Conservation (phyloP, 2,113 vertebrate genomes). For the Oxyura jamaicensis region DNA sequence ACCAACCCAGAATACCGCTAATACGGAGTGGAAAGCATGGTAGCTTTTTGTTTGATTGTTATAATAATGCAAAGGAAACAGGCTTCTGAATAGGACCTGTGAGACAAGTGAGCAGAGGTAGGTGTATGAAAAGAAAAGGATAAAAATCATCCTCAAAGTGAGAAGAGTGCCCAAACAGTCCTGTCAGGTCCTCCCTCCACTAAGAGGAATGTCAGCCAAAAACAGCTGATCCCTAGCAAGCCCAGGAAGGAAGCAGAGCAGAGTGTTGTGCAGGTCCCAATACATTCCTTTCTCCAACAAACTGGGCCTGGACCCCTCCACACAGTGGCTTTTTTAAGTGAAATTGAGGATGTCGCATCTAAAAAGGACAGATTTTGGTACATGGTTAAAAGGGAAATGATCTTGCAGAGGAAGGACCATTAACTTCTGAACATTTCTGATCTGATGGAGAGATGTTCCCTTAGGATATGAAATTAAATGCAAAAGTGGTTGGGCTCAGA, state of each 20-base stretch:
- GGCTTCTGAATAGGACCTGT: not conserved
- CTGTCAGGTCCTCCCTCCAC: not conserved
- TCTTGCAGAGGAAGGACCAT: not conserved
- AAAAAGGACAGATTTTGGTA: not conserved
- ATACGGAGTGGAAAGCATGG: not conserved
- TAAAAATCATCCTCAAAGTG: not conserved
- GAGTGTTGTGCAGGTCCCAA: not conserved
- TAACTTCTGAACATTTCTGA: not conserved
- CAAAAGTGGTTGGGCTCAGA: not conserved
- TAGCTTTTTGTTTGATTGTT: no score
- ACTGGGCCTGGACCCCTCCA: not conserved
- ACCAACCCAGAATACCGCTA: not conserved
- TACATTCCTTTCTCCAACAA: not conserved
- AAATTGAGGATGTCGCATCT: not conserved
- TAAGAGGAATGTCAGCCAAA: rapidly evolving
- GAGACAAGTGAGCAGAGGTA: not conserved
- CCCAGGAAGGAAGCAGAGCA: rapidly evolving
- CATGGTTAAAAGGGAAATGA: not conserved
- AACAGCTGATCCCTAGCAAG: not conserved
- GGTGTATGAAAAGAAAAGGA: not conserved
- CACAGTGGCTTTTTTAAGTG: not conserved
- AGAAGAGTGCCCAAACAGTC: not conserved
- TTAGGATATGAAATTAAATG: not conserved
- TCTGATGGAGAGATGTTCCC: not conserved
- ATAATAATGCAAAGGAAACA: not conserved